Evolutionary conservation across 2,888 invertebrate species (phyloP), one percentile per base, ranked within the genome.

Genomic region (Lithophane ornitopus): DNA sequence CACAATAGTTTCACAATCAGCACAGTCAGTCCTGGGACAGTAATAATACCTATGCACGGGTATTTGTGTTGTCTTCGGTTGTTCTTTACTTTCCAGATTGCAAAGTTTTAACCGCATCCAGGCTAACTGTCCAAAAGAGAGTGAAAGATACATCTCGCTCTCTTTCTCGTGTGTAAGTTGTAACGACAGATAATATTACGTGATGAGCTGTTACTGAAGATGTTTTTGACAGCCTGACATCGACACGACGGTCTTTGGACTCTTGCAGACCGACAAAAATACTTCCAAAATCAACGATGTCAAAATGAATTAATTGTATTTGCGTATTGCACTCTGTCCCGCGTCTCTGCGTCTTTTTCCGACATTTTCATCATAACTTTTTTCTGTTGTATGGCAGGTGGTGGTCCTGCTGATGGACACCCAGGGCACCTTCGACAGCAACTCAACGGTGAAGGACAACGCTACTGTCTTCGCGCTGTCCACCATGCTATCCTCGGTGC

Each of bases 391-490:
- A 8, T 49, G 91, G 44, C 94, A 98, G 98, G 97, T 99, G 75
- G 99, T 98, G 78, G 97, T 99, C 54, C 97, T 99, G 83, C 96
- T 99, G 89, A 97, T 99, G 97, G 99, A 99, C 94, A 99, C 99
- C 8, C 99, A 99, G 94, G 98, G 99, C 81, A 98, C 99, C 41
- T 99, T 99, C 97, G 99, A 99, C 96, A 99, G 99, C 93, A 98
- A 99, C 96, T 99, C 99, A 74, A 99, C 99, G 3, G 99, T 99
- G 19, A 98, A 98, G 83, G 99, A 99, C 96, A 99, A 99, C 96
- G 99, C 99, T 52, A 99, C 99, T 3, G 99, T 99, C 70, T 99
- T 99, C 97, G 99, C 99, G 1, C 97, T 99, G 26, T 99, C 99
- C 95, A 99, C 99, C 63, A 99, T 99, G 99, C 97, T 99, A 79